Evolutionary conservation across 92 coral and sea anemone species (phyloP), one percentile per base, ranked within the genome.

Genomic region (Epizoanthus rinbou): DNA sequence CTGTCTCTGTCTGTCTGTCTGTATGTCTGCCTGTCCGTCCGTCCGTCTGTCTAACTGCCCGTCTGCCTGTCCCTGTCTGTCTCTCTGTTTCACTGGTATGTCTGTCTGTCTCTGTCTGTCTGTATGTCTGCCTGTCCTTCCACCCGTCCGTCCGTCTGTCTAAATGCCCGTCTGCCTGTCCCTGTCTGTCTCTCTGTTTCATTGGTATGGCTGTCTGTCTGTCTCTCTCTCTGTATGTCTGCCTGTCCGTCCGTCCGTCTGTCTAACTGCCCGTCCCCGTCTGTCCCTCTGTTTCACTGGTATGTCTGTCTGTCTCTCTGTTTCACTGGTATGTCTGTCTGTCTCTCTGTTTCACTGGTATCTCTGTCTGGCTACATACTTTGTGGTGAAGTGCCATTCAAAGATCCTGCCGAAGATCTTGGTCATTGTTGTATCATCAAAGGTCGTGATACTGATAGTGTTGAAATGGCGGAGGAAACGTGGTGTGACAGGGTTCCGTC

Each of bases 401-500:
- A 96, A 94, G 79, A 96, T 94, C 81, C 99, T 88, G 73, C 98
- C 93, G 74, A 96, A 96, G 63, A 96, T 96, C 89, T 96, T 96
- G 75, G 86, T 88, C 99, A 96, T 96, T 33, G 99, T 96, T 39
- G 76, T 78, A 82, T 96, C 99, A 63, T 96, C 99, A 84, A 96
- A 96, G 82, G 85, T 96, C 22, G 99, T 96, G 84, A 96, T 94
- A 22, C 98, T 96, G 88, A 96, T 87, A 76, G 94, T 96, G 89
- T 96, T 96, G 75, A 96, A 96, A 85, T 96, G 99, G 31, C 99
- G 91, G 64, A 96, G 85, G 90, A 96, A 96, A 41, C 99, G 99
- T 19, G 99, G 95, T 6, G 98, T 94, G 31, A 96, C 88, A 1
- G 99, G 99, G 87, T 96, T 96, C 47, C 99, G 98, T 10, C 99